Evolutionary conservation across 2,113 vertebrate genomes (phyloP), one percentile per base, ranked within the genome.

Genomic region (Motacilla tschutschensis): DNA sequence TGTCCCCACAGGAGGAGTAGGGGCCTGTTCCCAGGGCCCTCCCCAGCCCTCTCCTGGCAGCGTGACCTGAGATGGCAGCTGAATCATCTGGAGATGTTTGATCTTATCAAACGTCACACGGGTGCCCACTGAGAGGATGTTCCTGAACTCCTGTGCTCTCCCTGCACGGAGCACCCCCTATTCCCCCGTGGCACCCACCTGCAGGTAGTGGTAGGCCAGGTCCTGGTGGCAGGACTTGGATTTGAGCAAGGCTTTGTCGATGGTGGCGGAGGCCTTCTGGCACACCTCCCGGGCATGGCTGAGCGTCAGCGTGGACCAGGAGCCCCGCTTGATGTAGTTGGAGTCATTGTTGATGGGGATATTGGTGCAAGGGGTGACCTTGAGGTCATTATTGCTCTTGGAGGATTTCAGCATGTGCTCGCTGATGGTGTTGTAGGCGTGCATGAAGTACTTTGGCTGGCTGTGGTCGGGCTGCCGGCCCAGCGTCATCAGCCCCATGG

Each of bases 211-310:
- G 95, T 98, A 98, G 91, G 98, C 97, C 80, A 99, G 97, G 88
- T 99, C 98, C 92, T 99, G 99, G 85, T 99, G 99, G 96, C 98
- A 99, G 85, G 99, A 99, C 95, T 98, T 99, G 92, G 99, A 99
- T 93, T 99, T 99, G 65, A 99, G 97, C 96, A 99, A 97, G 79
- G 98, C 98, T 94, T 98, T 98, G 93, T 99, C 99, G 35, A 99
- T 98, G 21, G 99, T 99, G 85, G 98, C 98, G 0, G 99, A 99
- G 79, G 98, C 98, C 94, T 99, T 99, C 93, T 98, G 99, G 93
- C 98, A 98, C 90, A 99, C 95, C 79, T 98, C 98, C 25, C 98
- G 98, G 54, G 98, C 98, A 48, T 99, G 98, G 84, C 98, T 99
- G 96, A 99, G 98, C 1, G 98, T 99, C 87, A 99, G 95, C 0